A percentile compares a stretch with the other conserved stretches of the same genome.
phyloP scores from a whole-genome alignment of 2,113 vertebrate genomes.

The Drymodes brunneopygia region DNA sequence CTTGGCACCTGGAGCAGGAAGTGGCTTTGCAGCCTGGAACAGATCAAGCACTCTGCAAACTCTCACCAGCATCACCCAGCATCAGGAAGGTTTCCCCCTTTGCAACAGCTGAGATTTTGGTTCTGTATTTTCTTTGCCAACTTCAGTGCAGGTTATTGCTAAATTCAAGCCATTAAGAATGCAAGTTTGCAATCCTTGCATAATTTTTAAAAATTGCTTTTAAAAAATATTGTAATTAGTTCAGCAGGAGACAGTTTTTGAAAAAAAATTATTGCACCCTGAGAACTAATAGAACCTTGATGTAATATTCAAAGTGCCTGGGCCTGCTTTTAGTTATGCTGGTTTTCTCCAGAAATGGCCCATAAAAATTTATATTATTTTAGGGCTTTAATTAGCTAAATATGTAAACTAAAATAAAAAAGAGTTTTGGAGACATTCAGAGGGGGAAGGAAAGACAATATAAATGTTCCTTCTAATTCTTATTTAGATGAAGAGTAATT shows the following conservation, averaged over 20 bases:
- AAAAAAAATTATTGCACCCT: neutral
- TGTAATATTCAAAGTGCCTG: neutral
- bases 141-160: neutral
- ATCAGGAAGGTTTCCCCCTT: neutral
- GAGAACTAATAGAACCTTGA: conserved; percentile 18
- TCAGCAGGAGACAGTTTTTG: neutral
- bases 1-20: neutral
- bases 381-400: conserved; percentile 47
- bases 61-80: rapidly evolving
- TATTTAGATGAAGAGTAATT: conserved; percentile 41
- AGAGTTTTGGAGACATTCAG: neutral
- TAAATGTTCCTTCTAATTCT: neutral
- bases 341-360: conserved; percentile 19
- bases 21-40: neutral
- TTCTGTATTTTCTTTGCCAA: neutral
- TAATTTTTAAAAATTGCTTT: conserved; percentile 33
- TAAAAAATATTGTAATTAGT: neutral
- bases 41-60: too few relatives aligned
- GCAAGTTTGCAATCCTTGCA: neutral
- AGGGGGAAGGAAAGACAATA: neutral
- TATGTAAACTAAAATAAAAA: conserved; percentile 29
- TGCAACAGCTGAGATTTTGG: neutral
- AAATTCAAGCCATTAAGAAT: neutral
- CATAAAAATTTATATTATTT: conserved; percentile 44
- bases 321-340: neutral